Conservation (phyloP, 2,797 vertebrate genomes). For the Macrochelys suwanniensis region DNA sequence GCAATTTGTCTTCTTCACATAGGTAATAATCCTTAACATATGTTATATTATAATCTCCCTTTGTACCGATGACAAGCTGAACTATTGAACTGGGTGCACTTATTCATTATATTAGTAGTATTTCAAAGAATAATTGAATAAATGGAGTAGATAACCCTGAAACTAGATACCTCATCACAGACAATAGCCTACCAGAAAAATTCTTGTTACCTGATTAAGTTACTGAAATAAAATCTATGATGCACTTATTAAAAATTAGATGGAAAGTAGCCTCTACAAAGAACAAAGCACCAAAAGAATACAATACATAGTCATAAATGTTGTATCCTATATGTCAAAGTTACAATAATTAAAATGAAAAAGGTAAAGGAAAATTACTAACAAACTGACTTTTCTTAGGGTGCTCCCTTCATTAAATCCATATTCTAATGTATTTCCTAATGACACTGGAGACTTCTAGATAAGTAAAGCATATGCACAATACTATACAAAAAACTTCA, state of each 20-base stretch:
- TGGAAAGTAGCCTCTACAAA: constrained; percentile 37
- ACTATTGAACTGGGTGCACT: constrained; percentile 39
- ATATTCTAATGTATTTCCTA: neutral
- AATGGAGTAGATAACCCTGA: constrained; percentile 24
- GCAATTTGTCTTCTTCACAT: constrained; percentile 31
- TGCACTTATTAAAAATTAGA: neutral
- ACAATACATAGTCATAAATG: constrained; percentile 6
- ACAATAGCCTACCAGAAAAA: constrained; percentile 26
- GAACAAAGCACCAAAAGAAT: constrained; percentile 45
- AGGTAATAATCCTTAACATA: neutral
- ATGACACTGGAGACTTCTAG: neutral
- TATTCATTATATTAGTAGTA: constrained; percentile 20
- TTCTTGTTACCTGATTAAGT: neutral
- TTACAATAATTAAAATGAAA: constrained; percentile 19
- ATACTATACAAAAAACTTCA: neutral
- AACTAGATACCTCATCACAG: constrained; percentile 2
- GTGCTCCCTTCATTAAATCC: neutral
- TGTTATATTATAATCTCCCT: constrained; percentile 31
- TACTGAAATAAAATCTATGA: constrained; percentile 12
- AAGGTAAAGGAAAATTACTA: neutral
- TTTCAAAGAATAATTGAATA: constrained; percentile 51
- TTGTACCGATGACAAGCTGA: constrained; percentile 39
- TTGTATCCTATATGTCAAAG: constrained; percentile 47
- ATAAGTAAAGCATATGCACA: neutral
- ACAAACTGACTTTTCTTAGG: constrained; percentile 4